These are phyloP conservation scores for Drosophila seclusa DNA, from an alignment of 2,888 invertebrate species.

Conservation along the genomic window DNA sequence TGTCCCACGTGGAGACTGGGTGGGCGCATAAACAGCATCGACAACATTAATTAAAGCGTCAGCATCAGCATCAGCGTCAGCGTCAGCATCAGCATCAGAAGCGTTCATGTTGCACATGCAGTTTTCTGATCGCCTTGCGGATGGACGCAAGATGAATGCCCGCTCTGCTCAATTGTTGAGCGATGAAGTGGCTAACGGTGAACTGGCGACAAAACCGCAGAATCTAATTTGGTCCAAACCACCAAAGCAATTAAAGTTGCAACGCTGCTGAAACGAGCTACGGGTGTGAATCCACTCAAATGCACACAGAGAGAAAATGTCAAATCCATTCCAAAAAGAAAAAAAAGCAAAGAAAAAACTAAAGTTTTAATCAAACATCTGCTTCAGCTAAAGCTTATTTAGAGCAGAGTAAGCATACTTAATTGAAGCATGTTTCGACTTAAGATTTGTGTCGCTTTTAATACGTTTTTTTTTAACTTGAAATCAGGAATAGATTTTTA, in stretches of 20 bases:
- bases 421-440: neutral
- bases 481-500: neutral
- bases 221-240: conserved; percentile 80
- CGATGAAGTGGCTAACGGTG: conserved; percentile 7
- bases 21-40: conserved; percentile 27
- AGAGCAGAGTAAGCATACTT: neutral
- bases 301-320: neutral
- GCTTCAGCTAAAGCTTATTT: neutral
- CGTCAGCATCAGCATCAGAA: conserved; percentile 43
- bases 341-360: neutral
- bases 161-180: conserved; percentile 20
- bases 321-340: neutral
- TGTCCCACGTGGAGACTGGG: neutral
- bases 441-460: neutral
- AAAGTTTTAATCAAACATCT: neutral
- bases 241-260: conserved; percentile 82
- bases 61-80: conserved; percentile 52
- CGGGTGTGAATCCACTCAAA: conserved; percentile 45
- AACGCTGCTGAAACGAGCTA: conserved; percentile 49
- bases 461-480: neutral
- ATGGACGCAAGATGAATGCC: conserved; percentile 14
- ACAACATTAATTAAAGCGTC: conserved; percentile 68
- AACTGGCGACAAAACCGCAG: conserved; percentile 70
- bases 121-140: conserved; percentile 15
- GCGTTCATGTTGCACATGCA: neutral